Evolutionary conservation across 2,113 vertebrate species (phyloP), one percentile per base, ranked within the genome.

Genomic region (Tylochromis polylepis): DNA sequence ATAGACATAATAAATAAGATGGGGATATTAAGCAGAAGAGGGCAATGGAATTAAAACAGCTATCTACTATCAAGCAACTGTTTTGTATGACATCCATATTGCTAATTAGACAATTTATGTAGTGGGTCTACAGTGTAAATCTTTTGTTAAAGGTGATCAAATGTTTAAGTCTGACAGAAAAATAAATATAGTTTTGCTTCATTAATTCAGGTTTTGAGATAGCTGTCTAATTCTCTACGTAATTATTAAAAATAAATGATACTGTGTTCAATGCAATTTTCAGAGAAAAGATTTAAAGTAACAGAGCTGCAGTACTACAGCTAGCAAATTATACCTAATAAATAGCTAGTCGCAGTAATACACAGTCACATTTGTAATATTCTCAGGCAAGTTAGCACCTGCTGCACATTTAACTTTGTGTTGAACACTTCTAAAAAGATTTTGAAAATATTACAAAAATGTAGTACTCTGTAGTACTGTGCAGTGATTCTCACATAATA

Each of bases 1-100:
- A 81, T 6, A 14, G 9, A 5, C 5, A 6, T 31, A 84, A 82
- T 86, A 86, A 83, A 80, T 70, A 58, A 89, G 31, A 59, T 4
- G 20, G 12, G 79, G 18, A 53, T 16, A 85, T 60, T 16, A 8
- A 77, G 57, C 62, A 53, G 72, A 58, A 46, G 72, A n/a, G n/a
- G 41, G 38, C 41, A 75, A 59, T 31, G 16, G 20, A 34, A 82
- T 77, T 31, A 80, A 22, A 36, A 31, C n/a, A 38, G 59, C 9
- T 62, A 60, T 20, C 20, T 43, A 15, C 24, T 24, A 67, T 8
- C 29, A 36, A 62, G 5, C 15, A 27, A 16, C 6, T 3, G 16
- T 38, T 41, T 41, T 41, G 10, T 41, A 41, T 41, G 38, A 41
- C 38, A 41, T 41, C 38, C 38, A 41, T 46, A 46, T 46, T 43